Percentiles rank a stretch among this genome's conserved stretches.
Evolutionary conservation across 1,140 invertebrate genomes (phyloP).

Genomic region (Cardiocondyla obscurior): DNA sequence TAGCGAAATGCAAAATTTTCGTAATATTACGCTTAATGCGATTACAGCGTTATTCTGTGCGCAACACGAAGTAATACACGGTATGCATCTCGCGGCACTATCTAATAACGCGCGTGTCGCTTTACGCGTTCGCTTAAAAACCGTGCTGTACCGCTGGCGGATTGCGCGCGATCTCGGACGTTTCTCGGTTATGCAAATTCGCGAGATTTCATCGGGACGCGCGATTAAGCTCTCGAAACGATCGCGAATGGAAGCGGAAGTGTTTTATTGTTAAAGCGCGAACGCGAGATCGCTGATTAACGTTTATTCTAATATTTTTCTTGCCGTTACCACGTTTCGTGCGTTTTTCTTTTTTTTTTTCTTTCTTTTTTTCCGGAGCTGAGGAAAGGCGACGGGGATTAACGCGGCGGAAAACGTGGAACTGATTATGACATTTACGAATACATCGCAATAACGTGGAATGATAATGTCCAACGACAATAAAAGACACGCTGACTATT

Average conservation of each 20-base stretch:
- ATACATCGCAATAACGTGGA: conserved; percentile 48
- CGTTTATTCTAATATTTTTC: conserved; percentile 68
- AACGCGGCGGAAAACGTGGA: conserved; percentile 5
- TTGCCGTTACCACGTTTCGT: neutral
- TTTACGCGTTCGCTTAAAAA: conserved; percentile 26
- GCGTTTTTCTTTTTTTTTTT: too few relatives aligned
- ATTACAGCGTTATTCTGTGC: conserved; percentile 8
- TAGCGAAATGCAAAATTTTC: conserved; percentile 36
- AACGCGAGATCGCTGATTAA: conserved; percentile 37
- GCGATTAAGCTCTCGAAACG: conserved; percentile 68
- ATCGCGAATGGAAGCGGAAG: conserved; percentile 57
- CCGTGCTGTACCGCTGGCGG: neutral
- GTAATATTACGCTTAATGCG: conserved; percentile 14
- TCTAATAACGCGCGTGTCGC: conserved; percentile 17
- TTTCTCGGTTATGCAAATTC: neutral
- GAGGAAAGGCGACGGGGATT: neutral
- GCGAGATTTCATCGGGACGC: conserved; percentile 51
- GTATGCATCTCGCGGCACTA: neutral
- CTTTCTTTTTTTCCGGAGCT: too few relatives aligned
- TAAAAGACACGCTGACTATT: conserved; percentile 54
- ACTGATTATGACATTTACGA: conserved; percentile 63
- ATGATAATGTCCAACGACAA: conserved; percentile 36
- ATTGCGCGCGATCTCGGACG: neutral
- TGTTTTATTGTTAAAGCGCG: conserved; percentile 51
- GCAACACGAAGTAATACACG: conserved; percentile 25